Evolutionary conservation across 2,797 vertebrate genomes (phyloP).

Genomic region (Salmo trutta): DNA sequence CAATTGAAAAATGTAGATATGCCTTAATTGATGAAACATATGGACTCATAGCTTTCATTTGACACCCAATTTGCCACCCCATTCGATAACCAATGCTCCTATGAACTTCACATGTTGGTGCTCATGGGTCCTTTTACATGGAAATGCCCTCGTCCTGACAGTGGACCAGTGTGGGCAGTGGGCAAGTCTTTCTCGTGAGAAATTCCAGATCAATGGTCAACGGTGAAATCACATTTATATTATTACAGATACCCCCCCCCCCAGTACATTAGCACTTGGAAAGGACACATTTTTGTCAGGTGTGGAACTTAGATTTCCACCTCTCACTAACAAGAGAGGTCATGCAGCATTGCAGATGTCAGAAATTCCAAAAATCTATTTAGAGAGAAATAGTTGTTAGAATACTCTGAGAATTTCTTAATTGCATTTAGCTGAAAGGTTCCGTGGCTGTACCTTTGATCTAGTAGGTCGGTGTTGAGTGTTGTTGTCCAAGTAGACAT

Average conservation of each 20-base stretch:
- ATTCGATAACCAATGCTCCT: too few species aligned
- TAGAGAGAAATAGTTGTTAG: too few species aligned
- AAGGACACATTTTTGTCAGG: background rate
- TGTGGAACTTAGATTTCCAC: background rate
- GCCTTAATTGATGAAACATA: too few species aligned
- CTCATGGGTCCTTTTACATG: too few species aligned
- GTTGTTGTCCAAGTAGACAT: background rate
- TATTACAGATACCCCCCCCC: slow-evolving; percentile 14
- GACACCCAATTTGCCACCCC: too few species aligned
- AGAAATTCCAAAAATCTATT: background rate
- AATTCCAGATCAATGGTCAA: slow-evolving; percentile 19
- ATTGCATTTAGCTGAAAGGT: too few species aligned
- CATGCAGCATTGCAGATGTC: background rate
- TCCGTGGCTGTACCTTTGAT: background rate
- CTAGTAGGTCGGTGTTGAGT: slow-evolving; percentile 11
- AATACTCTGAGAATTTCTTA: too few species aligned
- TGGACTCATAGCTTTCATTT: too few species aligned
- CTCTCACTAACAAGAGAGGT: background rate
- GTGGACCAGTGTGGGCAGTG: background rate
- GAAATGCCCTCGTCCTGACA: background rate
- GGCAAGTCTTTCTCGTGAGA: background rate
- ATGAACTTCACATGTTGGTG: too few species aligned
- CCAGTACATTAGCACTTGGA: slow-evolving; percentile 19
- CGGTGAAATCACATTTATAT: slow-evolving; percentile 15
- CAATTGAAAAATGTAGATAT: too few species aligned